A percentile compares a stretch with the other conserved stretches of the same genome.
phyloP scores from a whole-genome alignment of 2,113 vertebrate species.

The Pteruthius melanotis region DNA sequence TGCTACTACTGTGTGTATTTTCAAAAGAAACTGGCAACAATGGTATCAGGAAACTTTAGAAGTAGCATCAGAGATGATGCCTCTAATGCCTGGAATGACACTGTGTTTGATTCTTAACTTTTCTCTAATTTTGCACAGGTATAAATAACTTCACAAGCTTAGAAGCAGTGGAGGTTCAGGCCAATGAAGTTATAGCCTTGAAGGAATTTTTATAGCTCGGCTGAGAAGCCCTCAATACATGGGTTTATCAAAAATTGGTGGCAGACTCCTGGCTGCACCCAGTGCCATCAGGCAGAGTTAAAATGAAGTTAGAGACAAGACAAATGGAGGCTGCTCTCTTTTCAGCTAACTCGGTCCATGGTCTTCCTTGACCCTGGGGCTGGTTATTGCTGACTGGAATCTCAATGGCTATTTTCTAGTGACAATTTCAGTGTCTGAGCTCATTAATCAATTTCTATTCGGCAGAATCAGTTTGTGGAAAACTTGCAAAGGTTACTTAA shows the following conservation, averaged over 20 bases:
- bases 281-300: neutral
- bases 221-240: neutral
- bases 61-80: neutral
- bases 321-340: slow-evolving; percentile 26
- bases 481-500: slow-evolving; percentile 71
- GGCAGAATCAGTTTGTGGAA: slow-evolving; percentile 57
- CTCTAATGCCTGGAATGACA: neutral
- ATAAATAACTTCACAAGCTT: neutral
- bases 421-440: slow-evolving; percentile 57
- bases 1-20: neutral
- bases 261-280: neutral
- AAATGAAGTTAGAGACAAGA: slow-evolving; percentile 37
- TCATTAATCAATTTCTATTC: slow-evolving; percentile 66
- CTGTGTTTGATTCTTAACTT: neutral
- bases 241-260: slow-evolving; percentile 6
- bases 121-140: neutral
- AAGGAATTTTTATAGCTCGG: neutral
- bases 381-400: slow-evolving; percentile 28
- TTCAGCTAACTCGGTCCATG: neutral
- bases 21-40: neutral
- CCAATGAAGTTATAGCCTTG: neutral
- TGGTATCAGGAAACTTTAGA: neutral
- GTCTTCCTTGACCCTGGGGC: slow-evolving; percentile 46
- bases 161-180: neutral
- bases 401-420: slow-evolving; percentile 58